Base-by-base conservation (phyloP, 2,888 invertebrate genomes). In the Tinea trinotella region DNA sequence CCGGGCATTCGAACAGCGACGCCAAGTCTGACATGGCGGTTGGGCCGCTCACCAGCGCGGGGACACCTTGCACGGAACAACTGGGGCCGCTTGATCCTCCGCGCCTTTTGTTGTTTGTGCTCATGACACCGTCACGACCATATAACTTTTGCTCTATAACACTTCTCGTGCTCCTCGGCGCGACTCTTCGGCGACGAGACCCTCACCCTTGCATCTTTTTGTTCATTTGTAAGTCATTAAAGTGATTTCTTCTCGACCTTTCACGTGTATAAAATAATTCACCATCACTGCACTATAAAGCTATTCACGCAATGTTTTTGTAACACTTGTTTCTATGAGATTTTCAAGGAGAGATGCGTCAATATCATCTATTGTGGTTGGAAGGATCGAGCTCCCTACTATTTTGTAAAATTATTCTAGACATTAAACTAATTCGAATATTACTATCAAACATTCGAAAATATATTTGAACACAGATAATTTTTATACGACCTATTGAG, bases 1-100 rank as follows among this genome's bases (percentile, higher is more conserved):
- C 99, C 34, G 97, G 97, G 78, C 97, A 97, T 78, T 97, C 97
- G 75, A 97, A 97, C 53, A 97, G 87, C 59, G 95, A 95, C 59
- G 96, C 95, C 68, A 97, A 86, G 79, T 97, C 96, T 53, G 94
- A 93, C 83, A 93, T 90, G 68, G 90, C 90, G 61, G 89, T 88
- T 20, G 90, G 88, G 55, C 89, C 88, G 69, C 86, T 88, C 52
- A 87, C 84, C 61, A 88, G 83, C 57, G 88, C 76, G 58, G 88
- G 82, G 70, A 84, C 81, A 61, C 84, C 83, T 57, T 76, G 70
- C 68, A 84, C 81, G 66, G 85, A 71, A 80, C 85, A 85, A 84
- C 83, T 84, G 78, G 86, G 77, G 77, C 85, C 70, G 76, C 83
- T 85, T 70, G 83, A 77, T 81, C 61, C 63, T 60, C 86, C 87